Base-by-base conservation (phyloP, 2,888 invertebrate species). In the Drosophila ustulata region DNA sequence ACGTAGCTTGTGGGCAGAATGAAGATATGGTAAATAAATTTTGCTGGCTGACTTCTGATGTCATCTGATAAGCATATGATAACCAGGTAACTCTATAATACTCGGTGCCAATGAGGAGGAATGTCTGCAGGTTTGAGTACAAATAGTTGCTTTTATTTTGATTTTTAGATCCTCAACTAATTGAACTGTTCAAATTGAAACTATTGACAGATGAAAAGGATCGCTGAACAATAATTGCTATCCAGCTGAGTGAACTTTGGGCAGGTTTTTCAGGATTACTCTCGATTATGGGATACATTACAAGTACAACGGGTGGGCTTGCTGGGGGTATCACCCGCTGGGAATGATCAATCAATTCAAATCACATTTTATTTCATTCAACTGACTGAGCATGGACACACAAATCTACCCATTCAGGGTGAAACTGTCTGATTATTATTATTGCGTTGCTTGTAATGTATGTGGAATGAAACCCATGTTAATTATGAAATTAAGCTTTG, bases 301-400 rank as follows among this genome's bases (percentile, higher is more conserved):
- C 81, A 84, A 80, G 73, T 70, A 57, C 67, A 49, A 69, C 71
- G 76, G 78, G 72, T 63, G 78, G 78, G 56, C 75, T 8, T 45
- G 34, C 25, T 37, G 11, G 13, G 13, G 45, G 65, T 50, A 67
- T 63, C 81, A 86, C 92, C 92, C 92, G 89, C 89, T 87, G 92
- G 92, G 92, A 89, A 88, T 91, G 92, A 92, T 92, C 92, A 92
- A 92, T 92, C 91, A 92, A 90, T 83, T 90, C 90, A 86, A 89
- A 82, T 79, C 80, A 79, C 75, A 88, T 82, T 88, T 76, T 73
- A 83, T 82, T 82, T 73, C 61, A 68, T 83, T 52, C 75, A 68
- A 50, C 52, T 66, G 69, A 88, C 55, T 69, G 82, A 71, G 50
- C 74, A 62, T 66, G 43, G 50, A 57, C 53, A 56, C 32, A 52